These are phyloP conservation scores for Neocrepidodera transversa DNA, from an alignment of 2,888 invertebrate genomes.

Conservation along the genomic window DNA sequence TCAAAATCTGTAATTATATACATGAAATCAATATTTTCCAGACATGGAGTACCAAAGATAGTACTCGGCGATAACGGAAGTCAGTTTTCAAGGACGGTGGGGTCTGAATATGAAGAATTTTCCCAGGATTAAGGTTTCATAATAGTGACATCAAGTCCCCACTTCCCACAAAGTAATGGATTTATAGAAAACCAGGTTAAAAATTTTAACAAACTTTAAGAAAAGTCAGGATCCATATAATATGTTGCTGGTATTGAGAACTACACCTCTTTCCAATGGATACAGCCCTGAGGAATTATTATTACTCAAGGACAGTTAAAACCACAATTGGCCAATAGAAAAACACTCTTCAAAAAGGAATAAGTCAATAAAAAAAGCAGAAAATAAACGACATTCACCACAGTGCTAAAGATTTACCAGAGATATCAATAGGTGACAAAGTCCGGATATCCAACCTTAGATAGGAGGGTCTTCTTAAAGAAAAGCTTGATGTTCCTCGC, in stretches of 20 bases:
- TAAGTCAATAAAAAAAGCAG: constrained; percentile 3
- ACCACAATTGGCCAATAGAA: background rate
- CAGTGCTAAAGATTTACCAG: constrained; percentile 9
- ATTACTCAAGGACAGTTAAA: constrained; percentile 11
- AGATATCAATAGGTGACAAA: constrained; percentile 31
- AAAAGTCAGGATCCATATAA: too few species aligned
- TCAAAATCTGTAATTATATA: constrained; percentile 18
- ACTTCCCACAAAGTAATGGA: constrained; percentile 38
- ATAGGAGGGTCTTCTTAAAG: too few species aligned
- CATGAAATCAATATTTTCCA: constrained; percentile 35
- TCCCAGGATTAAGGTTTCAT: constrained; percentile 39
- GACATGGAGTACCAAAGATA: constrained; percentile 42
- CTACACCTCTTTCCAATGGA: too few species aligned
- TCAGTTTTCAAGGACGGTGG: constrained; percentile 35
- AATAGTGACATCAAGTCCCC: constrained; percentile 35
- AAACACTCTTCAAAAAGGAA: constrained; percentile 15
- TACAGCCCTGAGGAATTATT: constrained; percentile 46
- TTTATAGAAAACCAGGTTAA: constrained; percentile 41
- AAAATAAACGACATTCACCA: constrained; percentile 10
- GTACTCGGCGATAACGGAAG: constrained; percentile 39
- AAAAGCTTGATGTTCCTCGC: constrained; percentile 11
- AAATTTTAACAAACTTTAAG: constrained; percentile 40
- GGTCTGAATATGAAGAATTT: constrained; percentile 35
- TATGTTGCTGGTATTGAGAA: too few species aligned
- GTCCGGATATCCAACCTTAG: constrained; percentile 47